Conservation (phyloP, 2,113 vertebrate genomes). For the Poeciliopsis prolifica region DNA sequence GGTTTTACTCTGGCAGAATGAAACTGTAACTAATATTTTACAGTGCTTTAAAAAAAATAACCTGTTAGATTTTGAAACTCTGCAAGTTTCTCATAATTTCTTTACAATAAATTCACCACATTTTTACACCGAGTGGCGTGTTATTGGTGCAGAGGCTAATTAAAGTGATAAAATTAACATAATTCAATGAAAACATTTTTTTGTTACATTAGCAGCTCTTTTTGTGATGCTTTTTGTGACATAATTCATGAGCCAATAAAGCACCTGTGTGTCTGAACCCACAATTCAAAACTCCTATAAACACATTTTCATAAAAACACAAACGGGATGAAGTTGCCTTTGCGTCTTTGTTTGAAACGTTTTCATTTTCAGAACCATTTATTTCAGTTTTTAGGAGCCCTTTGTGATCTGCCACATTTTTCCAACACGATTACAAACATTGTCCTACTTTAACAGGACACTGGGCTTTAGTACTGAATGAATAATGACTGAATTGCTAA, state of each 20-base stretch:
- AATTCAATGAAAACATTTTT: background rate
- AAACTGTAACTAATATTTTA: no score
- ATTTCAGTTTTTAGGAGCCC: background rate
- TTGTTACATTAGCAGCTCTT: background rate
- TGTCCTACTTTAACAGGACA: background rate
- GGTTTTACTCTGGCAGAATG: background rate
- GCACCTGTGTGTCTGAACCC: slow-evolving; percentile 22
- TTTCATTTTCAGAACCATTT: background rate
- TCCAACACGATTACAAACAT: background rate
- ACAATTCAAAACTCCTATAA: slow-evolving; percentile 16
- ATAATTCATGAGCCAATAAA: background rate
- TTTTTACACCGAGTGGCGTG: background rate
- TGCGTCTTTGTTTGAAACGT: background rate
- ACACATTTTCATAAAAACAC: slow-evolving; percentile 20
- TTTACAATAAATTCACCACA: background rate
- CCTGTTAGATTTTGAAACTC: background rate
- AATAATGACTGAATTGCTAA: background rate
- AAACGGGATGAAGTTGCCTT: slow-evolving; percentile 25
- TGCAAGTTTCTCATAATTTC: background rate
- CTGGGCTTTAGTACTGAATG: background rate
- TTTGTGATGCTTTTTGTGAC: background rate
- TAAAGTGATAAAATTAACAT: background rate
- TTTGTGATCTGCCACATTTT: background rate
- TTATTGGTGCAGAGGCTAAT: background rate
- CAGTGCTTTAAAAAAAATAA: no score